These are phyloP conservation scores for Brachymystax lenok DNA, from an alignment of 2,797 vertebrate genomes.

Conservation along the genomic window DNA sequence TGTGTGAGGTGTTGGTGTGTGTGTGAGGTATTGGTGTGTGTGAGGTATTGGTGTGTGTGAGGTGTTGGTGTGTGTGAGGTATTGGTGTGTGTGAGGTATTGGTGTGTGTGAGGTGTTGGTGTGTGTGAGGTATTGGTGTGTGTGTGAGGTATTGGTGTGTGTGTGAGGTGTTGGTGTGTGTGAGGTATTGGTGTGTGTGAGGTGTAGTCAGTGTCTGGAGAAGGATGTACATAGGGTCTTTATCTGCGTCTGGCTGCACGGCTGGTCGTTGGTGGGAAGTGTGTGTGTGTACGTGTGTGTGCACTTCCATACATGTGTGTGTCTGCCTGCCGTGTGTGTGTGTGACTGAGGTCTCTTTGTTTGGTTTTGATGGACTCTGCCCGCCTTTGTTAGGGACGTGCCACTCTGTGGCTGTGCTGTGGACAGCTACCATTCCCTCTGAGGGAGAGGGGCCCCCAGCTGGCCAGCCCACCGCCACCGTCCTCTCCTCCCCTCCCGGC, in stretches of 20 bases:
- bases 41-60: too few species aligned
- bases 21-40: too few species aligned
- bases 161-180: too few species aligned
- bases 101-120: too few species aligned
- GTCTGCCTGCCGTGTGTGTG: neutral
- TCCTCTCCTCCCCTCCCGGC: slow-evolving; percentile 49
- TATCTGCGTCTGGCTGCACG: slow-evolving; percentile 19
- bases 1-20: too few species aligned
- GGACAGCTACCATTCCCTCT: slow-evolving; percentile 69
- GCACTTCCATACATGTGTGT: neutral
- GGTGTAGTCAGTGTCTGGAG: neutral
- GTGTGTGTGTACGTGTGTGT: neutral
- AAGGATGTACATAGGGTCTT: slow-evolving; percentile 30
- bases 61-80: too few species aligned
- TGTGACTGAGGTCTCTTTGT: slow-evolving; percentile 58
- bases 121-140: too few species aligned
- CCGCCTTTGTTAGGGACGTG: slow-evolving; percentile 65
- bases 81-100: too few species aligned
- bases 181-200: too few species aligned
- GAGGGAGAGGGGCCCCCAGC: slow-evolving; percentile 60
- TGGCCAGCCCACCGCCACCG: slow-evolving; percentile 49
- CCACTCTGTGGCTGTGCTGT: slow-evolving; percentile 58
- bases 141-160: too few species aligned
- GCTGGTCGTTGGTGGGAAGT: slow-evolving; percentile 17
- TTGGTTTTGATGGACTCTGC: slow-evolving; percentile 65